These are phyloP conservation scores for Ommatoiulus sabulosus DNA, from an alignment of 2,888 invertebrate genomes.

Conservation along the genomic window DNA sequence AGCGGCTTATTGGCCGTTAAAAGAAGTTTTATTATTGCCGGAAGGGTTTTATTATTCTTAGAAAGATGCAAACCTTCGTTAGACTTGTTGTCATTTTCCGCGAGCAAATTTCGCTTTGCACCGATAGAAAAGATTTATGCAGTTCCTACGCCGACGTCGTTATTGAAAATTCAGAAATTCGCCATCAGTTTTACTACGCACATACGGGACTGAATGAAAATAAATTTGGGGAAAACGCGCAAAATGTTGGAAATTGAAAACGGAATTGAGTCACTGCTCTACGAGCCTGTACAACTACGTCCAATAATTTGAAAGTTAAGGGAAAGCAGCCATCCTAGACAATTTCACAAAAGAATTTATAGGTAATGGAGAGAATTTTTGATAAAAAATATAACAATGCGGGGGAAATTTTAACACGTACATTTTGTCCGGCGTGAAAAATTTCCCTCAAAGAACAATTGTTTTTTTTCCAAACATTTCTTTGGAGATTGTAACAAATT, in stretches of 20 bases:
- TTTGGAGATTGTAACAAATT: too few relatives aligned
- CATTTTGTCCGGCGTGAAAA: too few relatives aligned
- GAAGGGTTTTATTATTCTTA: constrained; percentile 25
- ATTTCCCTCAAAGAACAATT: too few relatives aligned
- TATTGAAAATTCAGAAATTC: constrained; percentile 39
- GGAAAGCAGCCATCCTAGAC: neutral
- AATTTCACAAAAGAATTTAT: neutral
- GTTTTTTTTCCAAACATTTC: too few relatives aligned
- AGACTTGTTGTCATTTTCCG: neutral
- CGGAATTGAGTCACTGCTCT: neutral
- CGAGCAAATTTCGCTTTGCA: neutral
- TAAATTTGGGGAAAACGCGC: neutral
- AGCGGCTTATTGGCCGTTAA: neutral
- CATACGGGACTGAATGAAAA: neutral
- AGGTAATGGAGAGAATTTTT: neutral
- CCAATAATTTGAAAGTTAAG: neutral
- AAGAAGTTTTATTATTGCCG: constrained; percentile 31
- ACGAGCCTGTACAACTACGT: neutral
- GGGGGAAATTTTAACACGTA: neutral
- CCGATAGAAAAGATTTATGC: constrained; percentile 27
- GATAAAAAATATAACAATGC: neutral
- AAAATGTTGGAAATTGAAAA: constrained; percentile 30
- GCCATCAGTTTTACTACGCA: neutral
- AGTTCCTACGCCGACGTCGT: neutral
- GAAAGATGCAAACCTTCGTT: neutral